Evolutionary conservation across 2,113 vertebrate species (phyloP).

Genomic region (Phasianus colchicus): DNA sequence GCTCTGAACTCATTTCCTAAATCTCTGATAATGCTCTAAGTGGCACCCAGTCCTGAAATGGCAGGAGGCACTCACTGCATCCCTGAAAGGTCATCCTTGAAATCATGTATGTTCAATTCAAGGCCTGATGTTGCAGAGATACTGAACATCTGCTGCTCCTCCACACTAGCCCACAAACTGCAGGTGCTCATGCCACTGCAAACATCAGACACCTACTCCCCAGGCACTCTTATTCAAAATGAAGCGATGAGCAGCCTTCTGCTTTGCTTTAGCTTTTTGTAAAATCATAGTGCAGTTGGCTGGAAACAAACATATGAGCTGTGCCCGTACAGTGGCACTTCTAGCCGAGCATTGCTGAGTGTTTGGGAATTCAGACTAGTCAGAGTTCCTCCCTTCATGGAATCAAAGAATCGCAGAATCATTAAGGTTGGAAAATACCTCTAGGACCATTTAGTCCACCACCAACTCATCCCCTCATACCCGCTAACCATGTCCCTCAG

Average conservation of each 20-base stretch:
- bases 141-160: neutral
- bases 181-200: neutral
- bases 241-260: neutral
- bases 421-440: too few relatives aligned
- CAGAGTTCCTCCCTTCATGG: neutral
- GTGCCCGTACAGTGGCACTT: neutral
- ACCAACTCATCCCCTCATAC: too few relatives aligned
- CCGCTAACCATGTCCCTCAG: too few relatives aligned
- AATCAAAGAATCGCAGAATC: too few relatives aligned
- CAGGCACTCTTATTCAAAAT: neutral
- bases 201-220: neutral
- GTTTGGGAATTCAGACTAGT: neutral
- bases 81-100: neutral
- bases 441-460: too few relatives aligned
- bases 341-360: neutral
- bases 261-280: neutral
- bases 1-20: constrained; percentile 6
- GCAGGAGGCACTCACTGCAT: neutral
- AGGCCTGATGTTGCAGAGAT: neutral
- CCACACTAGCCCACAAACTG: neutral
- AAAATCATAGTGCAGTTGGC: neutral
- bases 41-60: neutral
- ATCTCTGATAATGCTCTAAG: constrained; percentile 10
- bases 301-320: neutral
- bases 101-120: neutral